Conservation (phyloP, 2,113 vertebrate genomes). For the Mustela nigripes region DNA sequence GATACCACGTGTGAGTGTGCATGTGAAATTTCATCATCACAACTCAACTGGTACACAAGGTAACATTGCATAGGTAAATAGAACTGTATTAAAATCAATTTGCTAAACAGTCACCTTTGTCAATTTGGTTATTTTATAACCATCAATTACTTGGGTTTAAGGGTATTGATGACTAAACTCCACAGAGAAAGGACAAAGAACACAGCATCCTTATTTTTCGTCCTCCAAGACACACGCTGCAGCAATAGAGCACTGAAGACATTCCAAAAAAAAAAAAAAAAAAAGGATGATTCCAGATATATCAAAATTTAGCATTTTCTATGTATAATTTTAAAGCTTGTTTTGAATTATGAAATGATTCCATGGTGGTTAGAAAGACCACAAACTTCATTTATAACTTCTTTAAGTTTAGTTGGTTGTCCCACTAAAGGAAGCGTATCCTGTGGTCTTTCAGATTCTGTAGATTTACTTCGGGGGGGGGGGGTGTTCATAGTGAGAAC, state of each 20-base stretch:
- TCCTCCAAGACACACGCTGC: background rate
- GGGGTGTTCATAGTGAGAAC: constrained; percentile 76
- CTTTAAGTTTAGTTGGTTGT: constrained; percentile 53
- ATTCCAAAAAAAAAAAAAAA: constrained; percentile 38
- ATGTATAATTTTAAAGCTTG: constrained; percentile 26
- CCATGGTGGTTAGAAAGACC: background rate
- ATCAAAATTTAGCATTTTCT: constrained; percentile 45
- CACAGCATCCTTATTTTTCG: background rate
- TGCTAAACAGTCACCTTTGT: background rate
- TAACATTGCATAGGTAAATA: background rate
- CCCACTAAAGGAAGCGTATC: background rate
- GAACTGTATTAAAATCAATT: background rate
- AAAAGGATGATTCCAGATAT: constrained; percentile 45
- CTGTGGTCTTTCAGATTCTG: constrained; percentile 39
- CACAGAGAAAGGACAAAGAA: background rate
- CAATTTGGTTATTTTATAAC: background rate
- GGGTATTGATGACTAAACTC: background rate
- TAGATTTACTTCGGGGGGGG: constrained; percentile 74
- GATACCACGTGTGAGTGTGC: background rate
- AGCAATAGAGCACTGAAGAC: background rate
- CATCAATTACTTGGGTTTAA: background rate
- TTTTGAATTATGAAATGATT: constrained; percentile 53
- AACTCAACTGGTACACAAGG: background rate
- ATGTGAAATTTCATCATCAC: constrained; percentile 20
- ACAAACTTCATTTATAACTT: constrained; percentile 8